Evolutionary conservation across 2,113 vertebrate species (phyloP), one percentile per base, ranked within the genome.

Genomic region (Elephantulus edwardii): DNA sequence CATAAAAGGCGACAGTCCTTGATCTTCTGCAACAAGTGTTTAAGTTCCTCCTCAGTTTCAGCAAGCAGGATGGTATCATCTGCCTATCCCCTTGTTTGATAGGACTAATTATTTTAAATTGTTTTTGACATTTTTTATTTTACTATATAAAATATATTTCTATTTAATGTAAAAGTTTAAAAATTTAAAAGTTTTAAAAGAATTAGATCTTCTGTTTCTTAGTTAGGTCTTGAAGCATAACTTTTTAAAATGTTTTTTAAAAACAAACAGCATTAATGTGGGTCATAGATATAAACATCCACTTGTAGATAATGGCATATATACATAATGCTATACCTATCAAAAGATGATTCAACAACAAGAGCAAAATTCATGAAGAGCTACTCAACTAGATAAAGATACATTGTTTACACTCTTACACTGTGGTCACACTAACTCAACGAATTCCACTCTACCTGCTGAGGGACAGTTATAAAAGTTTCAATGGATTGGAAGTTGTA

Each of bases 321-420:
- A 14, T 28, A 54, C 5, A 48, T 54, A 83, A 82, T 35, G 9
- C 72, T 82, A 78, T 35, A 71, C 33, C 35, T 28, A 66, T 54
- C 4, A 82, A 48, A 8, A 35, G 17, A 56, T 71, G 3, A 58
- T n/a, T 62, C 70, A 77, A 76, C 20, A 42, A 5, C 9, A 10
- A 92, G 30, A 91, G 4, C 5, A 62, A 90, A 92, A 77, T 71
- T 78, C 40, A 81, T 88, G 14, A 90, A 90, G 66, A 83, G 89
- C 86, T 52, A 68, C 52, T 6, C 24, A 66, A 62, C 24, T 52
- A n/a, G 40, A 50, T 71, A 88, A 80, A 24, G 40, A 68, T 12
- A 83, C 54, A 82, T 85, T 48, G 84, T 90, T 77, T 66, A 72
- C 7, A 72, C 1, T 74, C 6, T 79, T 78, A 74, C 71, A 58